phyloP scores from a whole-genome alignment of 2,113 vertebrate genomes.

The Seriola quinqueradiata region DNA sequence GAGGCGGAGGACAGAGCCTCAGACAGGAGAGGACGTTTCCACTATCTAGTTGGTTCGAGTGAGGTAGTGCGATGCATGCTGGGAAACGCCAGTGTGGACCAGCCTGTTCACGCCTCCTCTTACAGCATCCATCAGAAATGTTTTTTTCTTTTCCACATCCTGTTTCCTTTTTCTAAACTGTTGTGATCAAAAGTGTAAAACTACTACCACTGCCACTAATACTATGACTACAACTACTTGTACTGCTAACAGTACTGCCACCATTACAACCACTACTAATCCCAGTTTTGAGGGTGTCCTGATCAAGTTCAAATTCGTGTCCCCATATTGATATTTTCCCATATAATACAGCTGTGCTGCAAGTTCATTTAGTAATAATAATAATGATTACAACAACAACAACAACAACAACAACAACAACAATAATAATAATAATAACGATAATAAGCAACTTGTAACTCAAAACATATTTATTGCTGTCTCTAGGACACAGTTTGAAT shows the following conservation, averaged over 20 bases:
- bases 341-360: neutral
- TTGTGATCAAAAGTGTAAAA: slow-evolving; percentile 30
- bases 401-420: neutral
- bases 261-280: slow-evolving; percentile 27
- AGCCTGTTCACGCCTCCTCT: neutral
- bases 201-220: slow-evolving; percentile 6
- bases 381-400: no score
- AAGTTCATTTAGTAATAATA: neutral
- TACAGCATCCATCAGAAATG: neutral
- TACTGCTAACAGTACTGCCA: slow-evolving; percentile 10
- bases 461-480: neutral
- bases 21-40: neutral
- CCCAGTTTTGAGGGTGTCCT: neutral
- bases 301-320: neutral
- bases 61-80: slow-evolving; percentile 31
- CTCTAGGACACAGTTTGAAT: neutral
- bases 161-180: slow-evolving; percentile 19
- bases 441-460: neutral
- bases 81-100: slow-evolving; percentile 21
- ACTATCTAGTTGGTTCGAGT: neutral
- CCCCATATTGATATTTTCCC: neutral
- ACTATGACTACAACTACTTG: neutral
- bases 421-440: neutral
- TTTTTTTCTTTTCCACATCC: neutral
- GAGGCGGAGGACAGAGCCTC: neutral